Conservation (phyloP, 2,113 vertebrate genomes). For the Danionella cerebrum region DNA sequence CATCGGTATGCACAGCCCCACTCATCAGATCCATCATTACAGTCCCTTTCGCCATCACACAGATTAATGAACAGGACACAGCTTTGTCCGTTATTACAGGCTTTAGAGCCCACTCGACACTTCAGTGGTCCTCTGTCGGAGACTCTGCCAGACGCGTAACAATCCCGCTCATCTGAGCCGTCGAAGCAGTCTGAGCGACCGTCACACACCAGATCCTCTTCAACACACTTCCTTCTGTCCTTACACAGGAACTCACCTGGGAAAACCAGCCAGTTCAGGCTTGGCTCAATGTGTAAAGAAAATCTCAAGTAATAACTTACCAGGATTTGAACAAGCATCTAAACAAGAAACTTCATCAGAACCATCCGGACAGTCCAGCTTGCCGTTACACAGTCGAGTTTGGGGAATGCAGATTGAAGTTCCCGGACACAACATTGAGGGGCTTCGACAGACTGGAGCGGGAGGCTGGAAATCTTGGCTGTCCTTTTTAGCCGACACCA, state of each 20-base stretch:
- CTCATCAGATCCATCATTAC: constrained; percentile 58
- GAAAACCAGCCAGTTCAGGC: not conserved
- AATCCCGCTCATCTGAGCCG: constrained; percentile 70
- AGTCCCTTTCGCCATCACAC: constrained; percentile 75
- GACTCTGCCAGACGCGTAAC: not conserved
- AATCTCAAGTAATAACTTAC: not conserved
- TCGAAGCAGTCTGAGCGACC: constrained; percentile 71
- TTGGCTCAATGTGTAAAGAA: too few relatives aligned
- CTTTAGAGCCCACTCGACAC: constrained; percentile 44
- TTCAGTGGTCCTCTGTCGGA: constrained; percentile 2
- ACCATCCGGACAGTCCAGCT: constrained; percentile 34
- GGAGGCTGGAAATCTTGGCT: too few relatives aligned
- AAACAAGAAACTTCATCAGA: constrained; percentile 34
- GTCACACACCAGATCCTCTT: constrained; percentile 61
- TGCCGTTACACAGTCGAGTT: constrained; percentile 30
- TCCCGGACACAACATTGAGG: constrained; percentile 8
- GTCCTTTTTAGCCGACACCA: too few relatives aligned
- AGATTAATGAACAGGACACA: constrained; percentile 65
- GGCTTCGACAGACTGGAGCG: not conserved
- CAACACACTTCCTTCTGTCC: constrained; percentile 57
- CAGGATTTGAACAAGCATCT: constrained; percentile 19
- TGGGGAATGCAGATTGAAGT: constrained; percentile 16
- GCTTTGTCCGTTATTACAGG: constrained; percentile 55
- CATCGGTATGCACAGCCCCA: not conserved
- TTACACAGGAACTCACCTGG: constrained; percentile 68